Conservation (phyloP, 2,113 vertebrate genomes). For the Nothocercus nigrocapillus region DNA sequence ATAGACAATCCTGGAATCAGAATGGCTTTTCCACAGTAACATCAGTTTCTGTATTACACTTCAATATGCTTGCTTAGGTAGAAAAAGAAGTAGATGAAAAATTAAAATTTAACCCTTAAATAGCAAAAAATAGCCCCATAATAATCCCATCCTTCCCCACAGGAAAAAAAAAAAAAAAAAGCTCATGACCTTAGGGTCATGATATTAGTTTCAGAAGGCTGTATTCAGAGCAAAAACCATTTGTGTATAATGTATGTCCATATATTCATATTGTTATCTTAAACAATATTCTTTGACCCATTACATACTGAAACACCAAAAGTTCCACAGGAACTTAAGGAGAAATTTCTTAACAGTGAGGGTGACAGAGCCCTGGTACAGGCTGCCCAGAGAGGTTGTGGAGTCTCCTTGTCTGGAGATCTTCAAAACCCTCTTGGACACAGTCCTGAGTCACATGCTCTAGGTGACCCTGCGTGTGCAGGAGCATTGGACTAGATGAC, state of each 20-base stretch:
- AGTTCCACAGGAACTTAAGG: no score
- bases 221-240: not conserved
- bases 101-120: not conserved
- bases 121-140: not conserved
- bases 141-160: fast-evolving
- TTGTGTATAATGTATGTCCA: not conserved
- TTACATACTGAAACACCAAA: no score
- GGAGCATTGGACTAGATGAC: no score
- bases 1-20: not conserved
- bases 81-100: not conserved
- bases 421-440: no score
- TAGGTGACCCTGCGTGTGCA: no score
- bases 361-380: no score
- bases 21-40: not conserved
- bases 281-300: not conserved
- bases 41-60: not conserved
- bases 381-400: no score
- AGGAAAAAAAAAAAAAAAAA: not conserved
- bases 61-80: not conserved
- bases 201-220: not conserved
- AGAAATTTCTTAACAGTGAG: no score
- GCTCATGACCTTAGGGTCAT: no score
- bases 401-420: no score
- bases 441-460: no score
- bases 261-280: not conserved